Evolutionary conservation across 1,140 invertebrate genomes (phyloP).

Genomic region (Nilaparvata lugens): DNA sequence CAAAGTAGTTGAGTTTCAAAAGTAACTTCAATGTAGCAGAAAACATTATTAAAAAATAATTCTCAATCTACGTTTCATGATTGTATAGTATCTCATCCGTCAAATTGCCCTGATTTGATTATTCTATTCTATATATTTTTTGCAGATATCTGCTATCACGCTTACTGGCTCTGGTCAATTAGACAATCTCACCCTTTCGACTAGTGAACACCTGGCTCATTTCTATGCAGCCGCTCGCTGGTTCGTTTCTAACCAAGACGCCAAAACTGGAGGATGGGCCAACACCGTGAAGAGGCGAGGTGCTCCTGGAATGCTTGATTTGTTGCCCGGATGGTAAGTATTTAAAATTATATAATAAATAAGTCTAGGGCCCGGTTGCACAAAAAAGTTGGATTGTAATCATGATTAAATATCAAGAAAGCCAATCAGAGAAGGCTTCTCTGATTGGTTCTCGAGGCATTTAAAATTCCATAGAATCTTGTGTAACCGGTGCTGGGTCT

Average conservation of each 20-base stretch:
- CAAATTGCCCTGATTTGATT: too few relatives aligned
- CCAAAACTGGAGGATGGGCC: slow-evolving; percentile 73
- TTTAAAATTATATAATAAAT: slow-evolving; percentile 6
- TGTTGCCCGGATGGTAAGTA: slow-evolving; percentile 72
- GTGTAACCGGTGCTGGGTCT: background rate
- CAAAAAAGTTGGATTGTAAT: background rate
- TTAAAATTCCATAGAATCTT: background rate
- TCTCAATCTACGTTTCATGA: too few relatives aligned
- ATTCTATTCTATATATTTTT: slow-evolving; percentile 9
- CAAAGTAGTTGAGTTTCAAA: too few relatives aligned
- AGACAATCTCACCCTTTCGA: slow-evolving; percentile 75
- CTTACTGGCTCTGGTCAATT: slow-evolving; percentile 67
- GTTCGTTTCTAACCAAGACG: slow-evolving; percentile 82
- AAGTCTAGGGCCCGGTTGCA: background rate
- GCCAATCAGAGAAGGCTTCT: too few relatives aligned
- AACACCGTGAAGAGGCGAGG: slow-evolving; percentile 75
- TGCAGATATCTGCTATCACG: slow-evolving; percentile 48
- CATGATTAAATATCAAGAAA: too few relatives aligned
- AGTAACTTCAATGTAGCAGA: too few relatives aligned
- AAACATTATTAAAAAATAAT: too few relatives aligned
- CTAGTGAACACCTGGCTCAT: slow-evolving; percentile 74
- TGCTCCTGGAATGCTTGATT: slow-evolving; percentile 60
- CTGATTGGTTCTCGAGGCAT: too few relatives aligned
- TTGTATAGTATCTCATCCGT: too few relatives aligned
- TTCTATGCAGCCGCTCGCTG: slow-evolving; percentile 90